Percentiles rank a stretch among this genome's conserved stretches.
Evolutionary conservation across 64 coral and sea anemone genomes (phyloP).

Genomic region (Platygyra sinensis): DNA sequence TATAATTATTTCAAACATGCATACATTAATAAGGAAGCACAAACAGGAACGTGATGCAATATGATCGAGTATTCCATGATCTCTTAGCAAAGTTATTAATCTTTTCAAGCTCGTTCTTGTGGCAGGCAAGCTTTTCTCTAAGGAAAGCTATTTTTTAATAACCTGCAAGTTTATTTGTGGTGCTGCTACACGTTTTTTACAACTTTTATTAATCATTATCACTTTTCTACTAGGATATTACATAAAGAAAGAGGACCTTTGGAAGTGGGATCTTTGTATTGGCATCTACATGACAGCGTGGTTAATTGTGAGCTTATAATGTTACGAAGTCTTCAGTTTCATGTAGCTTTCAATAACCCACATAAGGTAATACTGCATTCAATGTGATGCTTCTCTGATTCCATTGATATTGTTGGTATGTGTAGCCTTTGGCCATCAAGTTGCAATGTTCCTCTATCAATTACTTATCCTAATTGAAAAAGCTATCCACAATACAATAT

Average conservation of each 20-base stretch:
- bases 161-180: no score
- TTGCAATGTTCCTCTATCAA: no score
- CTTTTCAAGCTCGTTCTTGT: not conserved
- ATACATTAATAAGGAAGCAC: no score
- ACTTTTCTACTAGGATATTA: constrained; percentile 31
- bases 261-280: constrained; percentile 81
- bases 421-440: not conserved
- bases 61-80: no score
- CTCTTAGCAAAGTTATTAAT: not conserved
- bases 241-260: constrained; percentile 63
- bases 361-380: constrained; percentile 76
- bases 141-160: no score
- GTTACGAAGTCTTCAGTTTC: constrained; percentile 78
- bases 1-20: no score
- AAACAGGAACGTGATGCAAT: no score
- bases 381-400: not conserved
- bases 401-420: not conserved
- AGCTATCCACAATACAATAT: no score
- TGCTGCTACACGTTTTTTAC: no score
- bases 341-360: constrained; percentile 85
- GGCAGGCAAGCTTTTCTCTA: no score
- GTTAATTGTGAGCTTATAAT: constrained; percentile 90
- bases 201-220: not conserved
- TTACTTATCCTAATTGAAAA: no score
- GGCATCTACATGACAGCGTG: constrained; percentile 88